Conservation (phyloP, 1,140 invertebrate species). For the Neocloeon triangulifer region DNA sequence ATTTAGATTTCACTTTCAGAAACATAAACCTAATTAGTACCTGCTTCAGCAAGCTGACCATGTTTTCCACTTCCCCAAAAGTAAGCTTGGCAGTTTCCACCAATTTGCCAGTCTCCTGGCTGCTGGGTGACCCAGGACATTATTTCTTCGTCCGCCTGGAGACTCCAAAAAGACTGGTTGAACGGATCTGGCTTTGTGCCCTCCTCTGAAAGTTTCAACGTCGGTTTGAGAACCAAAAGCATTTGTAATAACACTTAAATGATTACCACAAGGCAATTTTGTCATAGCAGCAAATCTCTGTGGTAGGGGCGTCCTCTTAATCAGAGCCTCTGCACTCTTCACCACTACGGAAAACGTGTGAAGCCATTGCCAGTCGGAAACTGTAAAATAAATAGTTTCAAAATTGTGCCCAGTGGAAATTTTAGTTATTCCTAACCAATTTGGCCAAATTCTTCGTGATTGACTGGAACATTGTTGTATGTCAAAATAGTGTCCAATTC, state of each 20-base stretch:
- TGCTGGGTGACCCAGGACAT: slow-evolving; percentile 34
- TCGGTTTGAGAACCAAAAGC: no score
- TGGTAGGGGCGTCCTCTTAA: slow-evolving; percentile 22
- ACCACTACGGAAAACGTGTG: slow-evolving; percentile 26
- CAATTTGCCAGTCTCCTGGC: slow-evolving; percentile 42
- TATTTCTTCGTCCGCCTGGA: slow-evolving; percentile 33
- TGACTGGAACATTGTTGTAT: slow-evolving; percentile 21
- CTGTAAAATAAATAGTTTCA: slow-evolving; percentile 10
- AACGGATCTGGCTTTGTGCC: slow-evolving; percentile 13
- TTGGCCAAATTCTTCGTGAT: slow-evolving; percentile 12
- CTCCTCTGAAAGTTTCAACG: slow-evolving; percentile 13
- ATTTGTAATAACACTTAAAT: no score
- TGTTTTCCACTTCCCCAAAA: slow-evolving; percentile 39
- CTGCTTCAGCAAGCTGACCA: slow-evolving; percentile 35
- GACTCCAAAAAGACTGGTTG: slow-evolving; percentile 26
- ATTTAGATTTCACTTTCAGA: no score
- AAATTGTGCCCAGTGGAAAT: background rate
- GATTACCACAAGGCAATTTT: background rate
- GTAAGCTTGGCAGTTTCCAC: slow-evolving; percentile 34
- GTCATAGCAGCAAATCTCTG: slow-evolving; percentile 16
- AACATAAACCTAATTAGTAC: slow-evolving; percentile 9
- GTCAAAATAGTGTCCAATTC: slow-evolving; percentile 29
- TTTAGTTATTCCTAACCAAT: background rate
- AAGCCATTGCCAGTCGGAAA: slow-evolving; percentile 34
- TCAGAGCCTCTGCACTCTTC: slow-evolving; percentile 27